A percentile compares a stretch with the other conserved stretches of the same genome.
These are phyloP conservation scores for Metellina segmentata DNA, from an alignment of 2,888 invertebrate genomes.

Conservation along the genomic window DNA sequence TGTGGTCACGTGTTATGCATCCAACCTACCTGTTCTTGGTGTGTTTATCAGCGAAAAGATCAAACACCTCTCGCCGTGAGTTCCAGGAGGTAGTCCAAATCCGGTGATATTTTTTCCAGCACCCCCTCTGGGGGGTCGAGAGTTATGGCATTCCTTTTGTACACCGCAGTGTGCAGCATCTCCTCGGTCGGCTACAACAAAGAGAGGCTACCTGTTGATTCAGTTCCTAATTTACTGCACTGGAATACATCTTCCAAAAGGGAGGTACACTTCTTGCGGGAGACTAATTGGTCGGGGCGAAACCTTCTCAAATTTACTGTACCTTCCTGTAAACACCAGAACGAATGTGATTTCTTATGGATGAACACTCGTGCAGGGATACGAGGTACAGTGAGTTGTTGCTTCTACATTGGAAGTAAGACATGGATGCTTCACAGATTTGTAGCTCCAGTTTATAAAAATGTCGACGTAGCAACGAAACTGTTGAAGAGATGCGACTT, in stretches of 20 bases:
- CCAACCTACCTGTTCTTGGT: background rate
- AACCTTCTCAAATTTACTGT: background rate
- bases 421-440: too few relatives aligned
- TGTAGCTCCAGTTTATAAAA: too few relatives aligned
- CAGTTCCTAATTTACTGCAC: conserved; percentile 15
- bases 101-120: background rate
- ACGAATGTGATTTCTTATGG: background rate
- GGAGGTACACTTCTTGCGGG: background rate
- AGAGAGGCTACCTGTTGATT: conserved; percentile 33
- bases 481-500: too few relatives aligned
- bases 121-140: conserved; percentile 4
- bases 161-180: background rate
- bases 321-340: background rate
- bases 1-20: too few relatives aligned
- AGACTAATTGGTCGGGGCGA: background rate
- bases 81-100: background rate
- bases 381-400: background rate
- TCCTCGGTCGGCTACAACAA: conserved; percentile 18
- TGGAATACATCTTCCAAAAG: background rate
- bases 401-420: background rate
- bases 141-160: conserved; percentile 11
- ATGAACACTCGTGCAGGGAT: background rate
- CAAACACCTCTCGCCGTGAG: background rate
- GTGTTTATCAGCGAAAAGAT: background rate
- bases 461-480: too few relatives aligned